Evolutionary conservation across 2,113 vertebrate species (phyloP), one percentile per base, ranked within the genome.

Genomic region (Smithornis capensis): DNA sequence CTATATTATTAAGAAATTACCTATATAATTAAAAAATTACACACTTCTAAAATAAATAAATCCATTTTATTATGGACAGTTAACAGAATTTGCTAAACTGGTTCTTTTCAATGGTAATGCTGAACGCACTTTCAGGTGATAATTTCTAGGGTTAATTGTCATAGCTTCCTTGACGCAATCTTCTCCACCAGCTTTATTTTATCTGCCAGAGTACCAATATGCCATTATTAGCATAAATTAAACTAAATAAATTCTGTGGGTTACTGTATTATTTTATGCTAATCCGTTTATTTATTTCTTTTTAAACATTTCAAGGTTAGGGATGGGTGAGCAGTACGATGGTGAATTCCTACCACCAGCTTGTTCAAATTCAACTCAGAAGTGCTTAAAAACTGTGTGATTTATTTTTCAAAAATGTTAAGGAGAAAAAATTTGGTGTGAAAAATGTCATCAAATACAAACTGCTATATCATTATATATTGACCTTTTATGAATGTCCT

Each of bases 211-310:
- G 97, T 74, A 97, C 97, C 97, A 97, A 97, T 97, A 96, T 47
- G 38, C 92, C 92, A 89, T 95, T 97, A 97, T 98, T 98, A 98
- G 96, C 97, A 98, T 98, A 98, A 97, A 98, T 98, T 98, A 98
- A 97, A 94, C 86, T 88, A 97, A 98, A 97, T 97, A 93, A 97
- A 97, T 97, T 97, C 68, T n/a, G 84, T 90, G 92, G 92, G 95
- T 98, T 98, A 96, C 97, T 97, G 97, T 96, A 97, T 97, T 97
- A 98, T 97, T 98, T 98, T 97, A 97, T 85, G 97, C 90, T 52
- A 38, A 85, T 97, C 96, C 90, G 4, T 95, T 96, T 96, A 97
- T 97, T 97, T 95, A 88, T 94, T 94, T 97, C 95, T 97, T 92
- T 97, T 75, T 44, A 91, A 97, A 90, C 68, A 91, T 94, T 96